phyloP scores from a whole-genome alignment of 2,113 vertebrate genomes.

The Hippocampus zosterae region DNA sequence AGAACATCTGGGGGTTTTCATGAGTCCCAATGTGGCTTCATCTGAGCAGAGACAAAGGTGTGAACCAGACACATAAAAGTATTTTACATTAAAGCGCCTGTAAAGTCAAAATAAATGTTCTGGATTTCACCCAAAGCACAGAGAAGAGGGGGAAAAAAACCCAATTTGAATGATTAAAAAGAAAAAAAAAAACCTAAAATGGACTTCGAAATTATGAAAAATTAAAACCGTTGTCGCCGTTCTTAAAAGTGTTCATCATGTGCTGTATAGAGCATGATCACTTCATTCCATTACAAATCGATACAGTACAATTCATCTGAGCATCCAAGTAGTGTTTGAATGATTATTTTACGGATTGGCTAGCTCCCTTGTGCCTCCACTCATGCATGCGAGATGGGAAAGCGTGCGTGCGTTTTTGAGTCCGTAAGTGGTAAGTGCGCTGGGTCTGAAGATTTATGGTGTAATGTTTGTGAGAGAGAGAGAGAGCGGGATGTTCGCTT shows the following conservation, averaged over 20 bases:
- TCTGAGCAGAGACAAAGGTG: slow-evolving; percentile 64
- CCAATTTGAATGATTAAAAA: neutral
- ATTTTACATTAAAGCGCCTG: neutral
- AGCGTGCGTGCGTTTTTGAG: neutral
- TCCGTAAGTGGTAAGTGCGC: neutral
- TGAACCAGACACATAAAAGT: neutral
- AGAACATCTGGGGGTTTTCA: slow-evolving; percentile 94
- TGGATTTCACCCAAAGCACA: neutral
- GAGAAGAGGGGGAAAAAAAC: no score
- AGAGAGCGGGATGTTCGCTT: slow-evolving; percentile 12
- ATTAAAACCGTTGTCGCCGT: no score
- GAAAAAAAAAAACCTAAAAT: no score
- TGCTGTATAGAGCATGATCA: neutral
- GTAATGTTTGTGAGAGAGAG: slow-evolving; percentile 1
- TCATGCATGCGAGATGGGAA: neutral
- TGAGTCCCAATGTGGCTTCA: slow-evolving; percentile 83
- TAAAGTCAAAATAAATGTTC: neutral
- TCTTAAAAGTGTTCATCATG: neutral
- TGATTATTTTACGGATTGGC: slow-evolving; percentile 5
- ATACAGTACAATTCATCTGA: neutral
- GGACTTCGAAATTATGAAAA: no score
- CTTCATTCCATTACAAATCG: neutral
- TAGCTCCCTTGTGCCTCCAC: neutral
- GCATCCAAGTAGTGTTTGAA: neutral
- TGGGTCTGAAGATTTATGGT: slow-evolving; percentile 11